Evolutionary conservation across 2,113 vertebrate species (phyloP).

Genomic region (Saccopteryx leptura): DNA sequence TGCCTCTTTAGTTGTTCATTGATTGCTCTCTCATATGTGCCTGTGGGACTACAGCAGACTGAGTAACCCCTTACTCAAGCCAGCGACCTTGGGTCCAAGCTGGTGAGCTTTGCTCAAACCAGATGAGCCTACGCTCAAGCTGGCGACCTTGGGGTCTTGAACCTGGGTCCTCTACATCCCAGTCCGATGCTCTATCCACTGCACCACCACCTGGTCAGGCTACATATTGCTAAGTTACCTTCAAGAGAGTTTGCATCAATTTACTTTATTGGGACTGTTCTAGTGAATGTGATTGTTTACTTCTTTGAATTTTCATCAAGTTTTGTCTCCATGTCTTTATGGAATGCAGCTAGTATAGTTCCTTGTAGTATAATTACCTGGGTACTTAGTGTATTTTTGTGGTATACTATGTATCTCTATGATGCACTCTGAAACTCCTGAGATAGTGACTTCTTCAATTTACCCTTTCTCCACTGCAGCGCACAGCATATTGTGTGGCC

Average conservation of each 20-base stretch:
- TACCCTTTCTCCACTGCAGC: neutral
- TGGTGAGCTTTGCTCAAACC: no score
- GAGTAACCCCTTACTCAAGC: no score
- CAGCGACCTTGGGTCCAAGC: no score
- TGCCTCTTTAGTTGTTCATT: no score
- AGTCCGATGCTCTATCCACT: no score
- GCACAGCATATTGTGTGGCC: neutral
- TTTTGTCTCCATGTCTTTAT: neutral
- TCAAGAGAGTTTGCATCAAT: neutral
- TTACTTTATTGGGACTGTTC: neutral
- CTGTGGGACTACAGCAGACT: no score
- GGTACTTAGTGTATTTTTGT: neutral
- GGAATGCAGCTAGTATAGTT: neutral
- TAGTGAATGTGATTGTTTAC: neutral
- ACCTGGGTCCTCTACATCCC: no score
- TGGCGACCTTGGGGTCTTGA: no score
- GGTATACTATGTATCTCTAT: neutral
- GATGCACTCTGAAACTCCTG: neutral
- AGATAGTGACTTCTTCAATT: neutral
- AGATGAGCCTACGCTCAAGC: no score
- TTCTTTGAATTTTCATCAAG: slow-evolving; percentile 29
- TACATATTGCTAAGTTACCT: neutral
- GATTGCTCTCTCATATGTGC: no score
- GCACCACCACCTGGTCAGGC: no score
- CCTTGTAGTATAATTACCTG: neutral